Percentiles rank a stretch among this genome's conserved stretches.
phyloP scores from a whole-genome alignment of 2,797 vertebrate species.

The Malurus splendens region DNA sequence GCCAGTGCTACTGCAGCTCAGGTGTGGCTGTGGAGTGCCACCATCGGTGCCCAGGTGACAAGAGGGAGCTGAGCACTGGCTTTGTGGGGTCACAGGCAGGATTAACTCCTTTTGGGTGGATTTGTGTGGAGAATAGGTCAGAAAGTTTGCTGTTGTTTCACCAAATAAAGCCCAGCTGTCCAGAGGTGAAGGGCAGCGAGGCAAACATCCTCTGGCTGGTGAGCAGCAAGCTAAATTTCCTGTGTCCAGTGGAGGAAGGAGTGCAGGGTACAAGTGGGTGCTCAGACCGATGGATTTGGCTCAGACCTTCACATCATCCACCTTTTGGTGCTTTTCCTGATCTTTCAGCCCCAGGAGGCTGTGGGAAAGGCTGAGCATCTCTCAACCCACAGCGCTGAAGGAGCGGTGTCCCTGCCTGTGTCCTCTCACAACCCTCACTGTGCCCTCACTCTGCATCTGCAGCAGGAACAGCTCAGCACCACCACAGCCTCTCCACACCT shows the following conservation, averaged over 20 bases:
- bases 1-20: neutral
- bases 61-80: neutral
- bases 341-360: neutral
- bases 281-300: neutral
- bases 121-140: neutral
- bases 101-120: neutral
- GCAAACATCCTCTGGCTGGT: neutral
- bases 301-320: neutral
- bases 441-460: neutral
- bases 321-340: neutral
- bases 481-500: neutral
- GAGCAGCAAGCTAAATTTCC: neutral
- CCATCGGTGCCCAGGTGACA: neutral
- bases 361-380: neutral
- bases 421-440: neutral
- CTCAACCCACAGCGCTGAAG: neutral
- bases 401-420: neutral
- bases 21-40: neutral
- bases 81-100: neutral
- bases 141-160: neutral
- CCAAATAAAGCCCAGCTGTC: neutral
- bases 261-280: neutral
- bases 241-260: neutral
- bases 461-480: neutral
- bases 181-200: neutral